Evolutionary conservation across 2,888 invertebrate species (phyloP).

Genomic region (Azorinus chamasolen): DNA sequence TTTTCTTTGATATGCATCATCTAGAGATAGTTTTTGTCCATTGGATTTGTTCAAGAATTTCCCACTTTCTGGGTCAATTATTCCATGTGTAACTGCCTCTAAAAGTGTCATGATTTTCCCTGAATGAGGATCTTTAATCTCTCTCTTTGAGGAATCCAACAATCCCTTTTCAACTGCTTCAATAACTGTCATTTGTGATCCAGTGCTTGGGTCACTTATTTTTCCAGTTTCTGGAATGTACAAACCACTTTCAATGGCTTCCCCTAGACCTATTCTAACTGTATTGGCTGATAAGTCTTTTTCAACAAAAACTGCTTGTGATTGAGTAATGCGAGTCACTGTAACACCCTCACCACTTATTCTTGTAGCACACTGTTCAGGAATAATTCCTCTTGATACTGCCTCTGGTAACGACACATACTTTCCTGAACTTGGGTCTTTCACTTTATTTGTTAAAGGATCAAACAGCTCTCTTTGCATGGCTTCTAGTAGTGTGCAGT

Average conservation of each 20-base stretch:
- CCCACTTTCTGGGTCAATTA: constrained; percentile 92
- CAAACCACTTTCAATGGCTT: constrained; percentile 85
- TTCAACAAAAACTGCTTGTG: constrained; percentile 80
- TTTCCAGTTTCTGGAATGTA: constrained; percentile 87
- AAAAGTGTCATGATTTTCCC: constrained; percentile 95
- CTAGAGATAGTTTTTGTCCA: constrained; percentile 92
- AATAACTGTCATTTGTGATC: constrained; percentile 89
- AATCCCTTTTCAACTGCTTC: constrained; percentile 91
- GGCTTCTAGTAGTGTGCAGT: constrained; percentile 95
- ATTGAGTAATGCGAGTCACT: constrained; percentile 80
- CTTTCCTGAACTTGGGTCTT: constrained; percentile 92
- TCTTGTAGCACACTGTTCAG: constrained; percentile 70
- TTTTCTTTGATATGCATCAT: constrained; percentile 94
- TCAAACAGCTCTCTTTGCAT: constrained; percentile 96
- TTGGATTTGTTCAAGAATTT: constrained; percentile 92
- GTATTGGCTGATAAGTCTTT: constrained; percentile 72
- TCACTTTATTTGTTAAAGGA: constrained; percentile 92
- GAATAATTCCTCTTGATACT: constrained; percentile 72
- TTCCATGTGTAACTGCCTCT: constrained; percentile 95
- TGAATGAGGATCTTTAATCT: constrained; percentile 93
- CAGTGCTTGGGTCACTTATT: constrained; percentile 86
- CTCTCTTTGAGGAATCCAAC: constrained; percentile 90
- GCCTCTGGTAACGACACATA: constrained; percentile 88
- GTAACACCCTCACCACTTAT: constrained; percentile 79
- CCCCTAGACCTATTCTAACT: constrained; percentile 82